phyloP scores from a whole-genome alignment of 2,888 invertebrate genomes.

The Sisyra terminalis region DNA sequence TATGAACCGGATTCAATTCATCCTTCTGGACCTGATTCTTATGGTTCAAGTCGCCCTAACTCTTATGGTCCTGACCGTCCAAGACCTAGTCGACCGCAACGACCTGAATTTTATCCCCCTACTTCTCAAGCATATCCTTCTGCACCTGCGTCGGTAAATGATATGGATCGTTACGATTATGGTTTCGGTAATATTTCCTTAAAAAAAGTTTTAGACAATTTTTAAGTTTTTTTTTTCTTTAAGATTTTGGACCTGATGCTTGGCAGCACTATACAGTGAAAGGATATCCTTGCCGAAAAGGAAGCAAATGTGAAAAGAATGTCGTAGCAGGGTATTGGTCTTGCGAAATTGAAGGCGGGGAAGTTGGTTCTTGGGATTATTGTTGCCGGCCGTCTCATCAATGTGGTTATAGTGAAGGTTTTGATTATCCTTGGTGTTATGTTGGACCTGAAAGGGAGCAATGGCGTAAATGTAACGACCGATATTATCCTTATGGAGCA shows the following conservation, averaged over 20 bases:
- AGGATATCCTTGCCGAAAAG: constrained; percentile 59
- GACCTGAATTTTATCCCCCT: not conserved
- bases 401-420: constrained; percentile 71
- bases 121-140: not conserved
- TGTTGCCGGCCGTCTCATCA: constrained; percentile 69
- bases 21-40: constrained; percentile 16
- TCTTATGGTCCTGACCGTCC: no score
- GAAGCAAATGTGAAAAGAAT: constrained; percentile 51
- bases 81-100: constrained; percentile 2
- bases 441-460: constrained; percentile 63
- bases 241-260: constrained; percentile 32
- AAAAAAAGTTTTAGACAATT: not conserved
- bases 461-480: constrained; percentile 77
- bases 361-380: constrained; percentile 64
- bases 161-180: not conserved
- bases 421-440: constrained; percentile 74
- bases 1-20: constrained; percentile 18
- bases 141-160: not conserved
- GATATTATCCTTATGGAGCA: constrained; percentile 50
- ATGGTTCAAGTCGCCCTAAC: constrained; percentile 3
- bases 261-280: constrained; percentile 69
- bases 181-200: not conserved
- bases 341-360: constrained; percentile 60
- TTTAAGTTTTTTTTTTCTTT: constrained; percentile 9
- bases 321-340: constrained; percentile 66